phyloP scores from a whole-genome alignment of 2,113 vertebrate species.

The zebrafish (Danio rerio) region DNA sequence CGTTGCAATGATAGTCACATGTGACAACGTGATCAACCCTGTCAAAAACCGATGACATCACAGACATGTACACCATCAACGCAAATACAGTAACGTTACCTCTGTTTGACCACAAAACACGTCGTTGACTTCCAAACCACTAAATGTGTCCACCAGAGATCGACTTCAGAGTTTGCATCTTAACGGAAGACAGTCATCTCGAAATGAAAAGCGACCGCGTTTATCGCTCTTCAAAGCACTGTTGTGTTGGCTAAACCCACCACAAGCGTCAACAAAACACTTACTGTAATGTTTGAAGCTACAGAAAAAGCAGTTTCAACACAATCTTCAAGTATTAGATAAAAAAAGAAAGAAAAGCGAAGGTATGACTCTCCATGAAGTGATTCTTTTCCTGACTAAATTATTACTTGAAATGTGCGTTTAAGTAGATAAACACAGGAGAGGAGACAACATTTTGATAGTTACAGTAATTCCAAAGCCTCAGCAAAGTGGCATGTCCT shows the following conservation, averaged over 20 bases:
- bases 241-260: neutral
- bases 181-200: neutral
- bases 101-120: neutral
- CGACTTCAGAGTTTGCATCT: neutral
- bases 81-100: neutral
- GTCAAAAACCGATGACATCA: conserved; percentile 17
- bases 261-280: neutral
- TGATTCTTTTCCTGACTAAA: neutral
- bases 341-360: neutral
- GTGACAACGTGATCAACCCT: neutral
- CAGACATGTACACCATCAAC: neutral
- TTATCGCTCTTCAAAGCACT: neutral
- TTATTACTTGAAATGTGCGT: neutral
- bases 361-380: too few species aligned
- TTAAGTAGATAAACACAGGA: neutral
- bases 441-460: neutral
- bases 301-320: neutral
- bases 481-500: conserved; percentile 56
- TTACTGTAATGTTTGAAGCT: neutral
- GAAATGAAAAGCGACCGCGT: neutral
- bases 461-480: neutral
- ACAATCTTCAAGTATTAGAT: neutral
- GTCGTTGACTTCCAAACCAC: neutral
- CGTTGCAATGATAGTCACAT: neutral
- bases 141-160: neutral